Percentiles rank a stretch among this genome's conserved stretches.
Conservation (phyloP, 1,140 invertebrate species). For the Meloidogyne hapla region DNA sequence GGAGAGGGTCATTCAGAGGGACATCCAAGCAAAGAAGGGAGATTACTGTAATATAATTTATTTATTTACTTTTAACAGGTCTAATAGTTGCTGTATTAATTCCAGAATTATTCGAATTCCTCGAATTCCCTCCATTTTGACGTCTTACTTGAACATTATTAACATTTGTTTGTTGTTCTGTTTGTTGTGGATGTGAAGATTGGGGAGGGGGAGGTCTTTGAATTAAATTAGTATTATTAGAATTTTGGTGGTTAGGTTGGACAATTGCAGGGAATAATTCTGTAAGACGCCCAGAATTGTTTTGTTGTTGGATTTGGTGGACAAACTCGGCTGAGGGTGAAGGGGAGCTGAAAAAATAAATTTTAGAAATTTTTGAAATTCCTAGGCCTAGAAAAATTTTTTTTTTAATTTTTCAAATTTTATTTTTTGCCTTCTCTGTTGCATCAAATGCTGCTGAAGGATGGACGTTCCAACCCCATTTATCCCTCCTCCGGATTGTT, state of each 20-base stretch:
- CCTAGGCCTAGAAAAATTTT: too few species aligned
- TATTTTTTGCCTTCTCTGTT: constrained; percentile 16
- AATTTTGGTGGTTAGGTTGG: neutral
- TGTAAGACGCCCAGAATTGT: neutral
- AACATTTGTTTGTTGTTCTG: neutral
- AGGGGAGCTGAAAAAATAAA: constrained; percentile 10
- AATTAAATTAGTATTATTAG: neutral
- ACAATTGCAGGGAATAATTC: constrained; percentile 15
- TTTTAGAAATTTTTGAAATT: neutral
- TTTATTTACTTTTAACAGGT: neutral
- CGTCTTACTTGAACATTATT: neutral
- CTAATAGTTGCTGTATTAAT: neutral
- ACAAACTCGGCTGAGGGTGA: constrained; percentile 10
- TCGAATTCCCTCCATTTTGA: neutral
- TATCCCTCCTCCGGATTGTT: constrained; percentile 2
- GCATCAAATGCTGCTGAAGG: neutral
- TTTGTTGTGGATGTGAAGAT: neutral
- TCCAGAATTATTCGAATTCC: neutral
- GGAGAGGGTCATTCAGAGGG: too few species aligned
- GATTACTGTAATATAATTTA: too few species aligned
- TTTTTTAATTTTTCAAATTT: neutral
- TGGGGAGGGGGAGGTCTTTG: neutral
- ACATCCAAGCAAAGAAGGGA: too few species aligned
- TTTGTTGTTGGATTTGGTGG: constrained; percentile 10
- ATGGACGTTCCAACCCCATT: neutral